phyloP scores from a whole-genome alignment of 2,888 invertebrate species.

The Cerceris ruficornis region DNA sequence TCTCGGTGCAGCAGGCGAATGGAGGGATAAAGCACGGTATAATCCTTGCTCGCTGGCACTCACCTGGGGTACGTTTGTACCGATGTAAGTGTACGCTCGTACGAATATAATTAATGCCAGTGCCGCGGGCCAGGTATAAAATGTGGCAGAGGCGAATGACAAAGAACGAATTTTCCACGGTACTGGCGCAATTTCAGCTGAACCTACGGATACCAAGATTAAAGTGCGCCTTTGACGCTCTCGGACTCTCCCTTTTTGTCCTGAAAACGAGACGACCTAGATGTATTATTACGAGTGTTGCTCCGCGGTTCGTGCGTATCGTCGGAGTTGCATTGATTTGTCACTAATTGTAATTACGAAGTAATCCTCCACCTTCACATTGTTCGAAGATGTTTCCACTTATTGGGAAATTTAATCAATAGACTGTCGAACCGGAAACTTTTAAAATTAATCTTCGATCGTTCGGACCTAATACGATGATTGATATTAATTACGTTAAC shows the following conservation, averaged over 20 bases:
- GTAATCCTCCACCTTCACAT: no score
- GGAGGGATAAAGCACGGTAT: conserved; percentile 28
- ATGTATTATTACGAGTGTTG: no score
- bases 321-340: no score
- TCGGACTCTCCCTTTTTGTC: neutral
- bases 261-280: neutral
- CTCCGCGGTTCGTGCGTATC: no score
- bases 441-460: no score
- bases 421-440: no score
- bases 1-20: conserved; percentile 24
- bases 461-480: no score
- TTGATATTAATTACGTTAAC: no score
- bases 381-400: no score
- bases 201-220: conserved; percentile 17
- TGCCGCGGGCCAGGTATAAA: conserved; percentile 25
- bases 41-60: conserved; percentile 23
- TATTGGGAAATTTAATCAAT: no score
- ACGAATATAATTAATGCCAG: conserved; percentile 44
- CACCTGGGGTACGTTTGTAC: conserved; percentile 10
- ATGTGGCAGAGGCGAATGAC: conserved; percentile 2
- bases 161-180: conserved; percentile 20
- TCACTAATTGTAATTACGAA: no score
- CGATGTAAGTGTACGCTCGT: conserved; percentile 6
- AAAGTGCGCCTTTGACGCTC: conserved; percentile 11
- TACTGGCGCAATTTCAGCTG: neutral